Evolutionary conservation across 2,888 invertebrate species (phyloP), one percentile per base, ranked within the genome.

Genomic region (Andrena haemorrhoa): DNA sequence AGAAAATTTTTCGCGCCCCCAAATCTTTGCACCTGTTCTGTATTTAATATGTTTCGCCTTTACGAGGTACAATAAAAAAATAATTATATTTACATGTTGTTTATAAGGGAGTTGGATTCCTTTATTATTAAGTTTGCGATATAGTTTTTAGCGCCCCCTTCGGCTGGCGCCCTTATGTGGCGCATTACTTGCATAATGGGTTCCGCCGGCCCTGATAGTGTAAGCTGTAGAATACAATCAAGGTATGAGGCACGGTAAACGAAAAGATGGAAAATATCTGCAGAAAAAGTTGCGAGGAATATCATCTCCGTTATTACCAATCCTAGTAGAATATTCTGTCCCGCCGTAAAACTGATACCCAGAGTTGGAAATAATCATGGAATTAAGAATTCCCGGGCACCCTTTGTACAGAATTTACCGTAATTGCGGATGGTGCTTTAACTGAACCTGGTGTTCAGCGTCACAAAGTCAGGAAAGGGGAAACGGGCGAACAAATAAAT

Each of bases 361-460:
- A 16, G 31, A 12, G 0, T 35, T 16, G 3, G 26, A 29, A 16
- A 8, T 10, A 41, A 70, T 70, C 35, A 2, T n/a, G 23, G 2
- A 7, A n/a, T 47, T 12, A 56, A 53, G 47, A 56, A 10, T 47
- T 5, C 53, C n/a, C 23, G 0, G 10, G 29, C 6, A 2, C 3
- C 2, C 51, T 26, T 56, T 23, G 12, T 2, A 10, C 12, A 56
- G 23, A 58, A 64, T 76, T 72, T 56, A 63, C 56, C 6, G 63
- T 64, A 63, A 71, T 76, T 26, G 8, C 41, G 33, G 23, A 33
- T 47, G 23, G 26, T 16, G 29, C 10, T 73, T 73, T 60, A 77
- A 74, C 74, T 66, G 65, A 74, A 78, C 6, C 16, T 12, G 8
- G n/a, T 29, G 47, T 60, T 41, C 65, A 47, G 61, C 20, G 56